Conservation (phyloP, 1,140 invertebrate genomes). For the Drosophila orena region DNA sequence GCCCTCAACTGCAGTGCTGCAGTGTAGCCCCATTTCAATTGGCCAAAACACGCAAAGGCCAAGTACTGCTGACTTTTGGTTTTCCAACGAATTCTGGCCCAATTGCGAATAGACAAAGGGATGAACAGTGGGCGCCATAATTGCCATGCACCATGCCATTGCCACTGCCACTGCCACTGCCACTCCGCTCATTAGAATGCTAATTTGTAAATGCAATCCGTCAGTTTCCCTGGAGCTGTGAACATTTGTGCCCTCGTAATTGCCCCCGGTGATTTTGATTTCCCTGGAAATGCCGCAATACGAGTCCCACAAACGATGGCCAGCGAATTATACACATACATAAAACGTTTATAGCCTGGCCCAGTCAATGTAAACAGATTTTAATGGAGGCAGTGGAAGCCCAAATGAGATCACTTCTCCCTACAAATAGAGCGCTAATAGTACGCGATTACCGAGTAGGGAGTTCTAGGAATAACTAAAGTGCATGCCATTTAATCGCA, state of each 20-base stretch:
- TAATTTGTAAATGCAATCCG: slow-evolving; percentile 78
- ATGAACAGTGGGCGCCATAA: slow-evolving; percentile 58
- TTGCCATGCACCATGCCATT: slow-evolving; percentile 49
- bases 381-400: slow-evolving; percentile 12
- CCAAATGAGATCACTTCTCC: slow-evolving; percentile 33
- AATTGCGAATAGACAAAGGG: slow-evolving; percentile 14
- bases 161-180: neutral
- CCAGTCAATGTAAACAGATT: slow-evolving; percentile 44
- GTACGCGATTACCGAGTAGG: neutral
- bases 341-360: slow-evolving; percentile 6
- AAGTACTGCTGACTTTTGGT: slow-evolving; percentile 43
- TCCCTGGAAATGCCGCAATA: slow-evolving; percentile 52
- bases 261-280: slow-evolving; percentile 32
- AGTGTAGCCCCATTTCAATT: slow-evolving; percentile 53
- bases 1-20: neutral
- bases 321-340: slow-evolving; percentile 6
- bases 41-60: slow-evolving; percentile 70
- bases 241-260: slow-evolving; percentile 58
- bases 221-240: slow-evolving; percentile 41
- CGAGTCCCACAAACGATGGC: slow-evolving; percentile 33
- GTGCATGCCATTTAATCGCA: slow-evolving; percentile 7
- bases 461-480: slow-evolving; percentile 4
- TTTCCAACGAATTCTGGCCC: slow-evolving; percentile 53
- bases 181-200: slow-evolving; percentile 69
- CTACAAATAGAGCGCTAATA: slow-evolving; percentile 24